Evolutionary conservation across 2,888 invertebrate genomes (phyloP).

Genomic region (Andrena flavipes): DNA sequence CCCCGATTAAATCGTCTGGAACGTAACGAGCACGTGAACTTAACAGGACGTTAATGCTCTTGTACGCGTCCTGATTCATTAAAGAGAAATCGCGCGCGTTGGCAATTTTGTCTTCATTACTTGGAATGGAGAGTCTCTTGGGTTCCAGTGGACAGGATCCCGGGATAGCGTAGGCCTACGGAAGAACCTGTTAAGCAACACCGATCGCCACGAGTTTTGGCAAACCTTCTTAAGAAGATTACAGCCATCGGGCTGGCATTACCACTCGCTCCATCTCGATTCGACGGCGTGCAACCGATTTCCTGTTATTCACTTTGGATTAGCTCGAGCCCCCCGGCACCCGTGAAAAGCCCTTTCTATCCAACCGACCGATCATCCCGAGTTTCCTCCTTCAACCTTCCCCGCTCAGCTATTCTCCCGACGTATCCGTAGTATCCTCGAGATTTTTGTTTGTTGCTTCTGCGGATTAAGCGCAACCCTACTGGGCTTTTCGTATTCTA

Average conservation of each 20-base stretch:
- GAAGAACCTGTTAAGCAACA: conserved; percentile 38
- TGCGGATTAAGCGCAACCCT: conserved; percentile 54
- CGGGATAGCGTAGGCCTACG: background rate
- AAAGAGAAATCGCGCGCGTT: background rate
- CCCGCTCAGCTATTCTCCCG: conserved; percentile 20
- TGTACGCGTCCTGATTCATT: background rate
- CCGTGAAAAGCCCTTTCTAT: conserved; percentile 69
- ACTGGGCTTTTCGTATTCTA: conserved; percentile 19
- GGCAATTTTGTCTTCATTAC: background rate
- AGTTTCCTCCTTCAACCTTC: conserved; percentile 30
- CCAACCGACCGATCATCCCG: conserved; percentile 53
- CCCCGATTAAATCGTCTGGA: conserved; percentile 19
- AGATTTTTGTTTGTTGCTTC: conserved; percentile 67
- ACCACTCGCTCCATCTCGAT: conserved; percentile 52
- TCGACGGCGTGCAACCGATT: conserved; percentile 71
- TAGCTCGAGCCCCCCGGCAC: conserved; percentile 57
- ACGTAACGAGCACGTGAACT: background rate
- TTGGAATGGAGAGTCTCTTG: background rate
- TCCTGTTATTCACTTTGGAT: conserved; percentile 69
- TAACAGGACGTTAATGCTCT: background rate
- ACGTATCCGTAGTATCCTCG: conserved; percentile 2
- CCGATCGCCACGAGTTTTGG: conserved; percentile 47
- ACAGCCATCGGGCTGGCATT: conserved; percentile 52
- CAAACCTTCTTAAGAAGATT: conserved; percentile 74
- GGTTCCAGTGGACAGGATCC: too few species aligned